Conservation (phyloP, 2,113 vertebrate species). For the Vimba vimba region DNA sequence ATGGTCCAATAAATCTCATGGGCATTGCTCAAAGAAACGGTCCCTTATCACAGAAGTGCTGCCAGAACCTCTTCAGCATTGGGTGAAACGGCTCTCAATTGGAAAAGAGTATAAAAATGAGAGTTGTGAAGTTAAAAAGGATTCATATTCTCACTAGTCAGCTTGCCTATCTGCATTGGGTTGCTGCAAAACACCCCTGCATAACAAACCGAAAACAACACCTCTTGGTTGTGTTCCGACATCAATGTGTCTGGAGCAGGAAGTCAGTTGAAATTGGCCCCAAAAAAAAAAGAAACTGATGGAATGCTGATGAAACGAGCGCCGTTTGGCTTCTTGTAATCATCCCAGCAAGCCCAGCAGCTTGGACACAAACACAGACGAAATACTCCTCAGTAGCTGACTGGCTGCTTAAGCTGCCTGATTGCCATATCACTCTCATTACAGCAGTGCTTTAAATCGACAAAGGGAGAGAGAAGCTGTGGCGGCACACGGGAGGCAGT, state of each 20-base stretch:
- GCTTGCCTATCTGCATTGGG: background rate
- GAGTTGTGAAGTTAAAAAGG: conserved; percentile 27
- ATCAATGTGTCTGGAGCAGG: conserved; percentile 42
- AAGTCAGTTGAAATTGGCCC: conserved; percentile 43
- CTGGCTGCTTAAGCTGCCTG: conserved; percentile 38
- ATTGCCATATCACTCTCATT: conserved; percentile 54
- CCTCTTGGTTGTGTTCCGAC: conserved; percentile 35
- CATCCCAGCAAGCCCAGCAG: conserved; percentile 36
- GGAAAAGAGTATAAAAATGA: conserved; percentile 28
- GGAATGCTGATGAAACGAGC: conserved; percentile 33
- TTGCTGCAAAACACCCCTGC: background rate
- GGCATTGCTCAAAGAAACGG: conserved; percentile 33
- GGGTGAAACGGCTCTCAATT: conserved; percentile 21
- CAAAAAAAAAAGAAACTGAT: conserved; percentile 4
- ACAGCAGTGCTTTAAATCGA: conserved; percentile 48
- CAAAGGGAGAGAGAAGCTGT: conserved; percentile 42
- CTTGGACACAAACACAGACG: conserved; percentile 38
- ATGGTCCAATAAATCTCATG: conserved; percentile 41
- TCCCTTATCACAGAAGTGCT: conserved; percentile 22
- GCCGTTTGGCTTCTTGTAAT: conserved; percentile 32
- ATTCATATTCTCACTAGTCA: background rate
- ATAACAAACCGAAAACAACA: background rate
- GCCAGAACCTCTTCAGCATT: conserved; percentile 38
- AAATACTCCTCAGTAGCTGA: conserved; percentile 27
- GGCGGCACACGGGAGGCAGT: conserved; percentile 27